Percentiles rank a stretch among this genome's conserved stretches.
These are phyloP conservation scores for Rhopalosiphum padi DNA, from an alignment of 1,140 invertebrate species.

Conservation along the genomic window DNA sequence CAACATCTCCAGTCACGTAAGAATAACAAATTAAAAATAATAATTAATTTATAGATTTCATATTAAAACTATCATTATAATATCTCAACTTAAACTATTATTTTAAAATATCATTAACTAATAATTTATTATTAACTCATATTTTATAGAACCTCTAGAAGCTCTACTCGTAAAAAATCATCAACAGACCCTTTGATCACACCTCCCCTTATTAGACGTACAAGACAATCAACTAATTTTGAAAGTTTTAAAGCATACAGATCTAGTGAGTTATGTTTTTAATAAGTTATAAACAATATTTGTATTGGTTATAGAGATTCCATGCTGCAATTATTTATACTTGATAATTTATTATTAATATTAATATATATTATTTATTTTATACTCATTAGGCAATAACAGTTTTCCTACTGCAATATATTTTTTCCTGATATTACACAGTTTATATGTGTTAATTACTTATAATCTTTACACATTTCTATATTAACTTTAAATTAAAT, in stretches of 20 bases:
- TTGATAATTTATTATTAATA: no score
- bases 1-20: slow-evolving; percentile 8
- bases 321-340: no score
- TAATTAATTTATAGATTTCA: neutral
- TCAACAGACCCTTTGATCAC: neutral
- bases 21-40: slow-evolving; percentile 10
- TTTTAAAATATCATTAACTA: neutral
- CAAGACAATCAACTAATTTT: slow-evolving; percentile 63
- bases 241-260: slow-evolving; percentile 71
- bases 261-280: slow-evolving; percentile 62
- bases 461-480: neutral
- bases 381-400: no score
- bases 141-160: slow-evolving; percentile 11
- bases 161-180: slow-evolving; percentile 24
- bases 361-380: no score
- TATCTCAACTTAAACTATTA: neutral
- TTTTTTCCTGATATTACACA: neutral
- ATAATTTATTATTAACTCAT: neutral
- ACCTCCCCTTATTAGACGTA: slow-evolving; percentile 19
- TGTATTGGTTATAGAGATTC: no score
- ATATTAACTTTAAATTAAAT: neutral
- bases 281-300: neutral
- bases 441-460: no score
- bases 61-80: neutral
- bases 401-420: no score